phyloP scores from a whole-genome alignment of 1,140 invertebrate genomes.

The Cardiocondyla obscurior region DNA sequence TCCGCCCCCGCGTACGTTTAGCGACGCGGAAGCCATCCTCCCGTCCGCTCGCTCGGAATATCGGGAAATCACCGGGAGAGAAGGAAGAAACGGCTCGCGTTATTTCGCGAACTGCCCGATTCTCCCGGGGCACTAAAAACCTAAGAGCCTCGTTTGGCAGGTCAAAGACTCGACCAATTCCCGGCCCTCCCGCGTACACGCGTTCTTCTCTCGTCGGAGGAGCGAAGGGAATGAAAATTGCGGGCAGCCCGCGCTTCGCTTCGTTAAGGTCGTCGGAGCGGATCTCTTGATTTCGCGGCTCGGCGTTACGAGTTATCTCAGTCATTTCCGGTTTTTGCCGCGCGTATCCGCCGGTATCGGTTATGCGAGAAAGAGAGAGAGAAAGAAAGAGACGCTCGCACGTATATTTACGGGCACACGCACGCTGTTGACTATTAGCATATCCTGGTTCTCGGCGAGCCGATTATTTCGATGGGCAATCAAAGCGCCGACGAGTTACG shows the following conservation, averaged over 20 bases:
- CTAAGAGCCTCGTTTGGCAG: conserved; percentile 49
- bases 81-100: conserved; percentile 19
- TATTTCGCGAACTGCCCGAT: conserved; percentile 31
- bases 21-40: not conserved
- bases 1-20: not conserved
- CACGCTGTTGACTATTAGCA: conserved; percentile 38
- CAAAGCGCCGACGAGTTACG: conserved; percentile 56
- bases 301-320: conserved; percentile 32
- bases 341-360: conserved; percentile 30
- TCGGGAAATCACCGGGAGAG: conserved; percentile 1
- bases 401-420: not conserved
- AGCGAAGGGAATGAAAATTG: conserved; percentile 26
- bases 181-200: not conserved
- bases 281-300: conserved; percentile 46
- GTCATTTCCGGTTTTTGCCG: conserved; percentile 44
- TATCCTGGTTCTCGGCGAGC: conserved; percentile 57
- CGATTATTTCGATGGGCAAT: conserved; percentile 59
- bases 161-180: conserved; percentile 28
- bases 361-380: conserved; percentile 11
- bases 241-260: not conserved
- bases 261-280: conserved; percentile 36
- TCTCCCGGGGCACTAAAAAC: conserved; percentile 38
- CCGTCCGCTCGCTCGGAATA: not conserved
- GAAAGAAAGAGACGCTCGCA: not conserved
- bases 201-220: not conserved